These are phyloP conservation scores for Neoscelio sp. DNA, from an alignment of 2,888 invertebrate species.

Conservation along the genomic window DNA sequence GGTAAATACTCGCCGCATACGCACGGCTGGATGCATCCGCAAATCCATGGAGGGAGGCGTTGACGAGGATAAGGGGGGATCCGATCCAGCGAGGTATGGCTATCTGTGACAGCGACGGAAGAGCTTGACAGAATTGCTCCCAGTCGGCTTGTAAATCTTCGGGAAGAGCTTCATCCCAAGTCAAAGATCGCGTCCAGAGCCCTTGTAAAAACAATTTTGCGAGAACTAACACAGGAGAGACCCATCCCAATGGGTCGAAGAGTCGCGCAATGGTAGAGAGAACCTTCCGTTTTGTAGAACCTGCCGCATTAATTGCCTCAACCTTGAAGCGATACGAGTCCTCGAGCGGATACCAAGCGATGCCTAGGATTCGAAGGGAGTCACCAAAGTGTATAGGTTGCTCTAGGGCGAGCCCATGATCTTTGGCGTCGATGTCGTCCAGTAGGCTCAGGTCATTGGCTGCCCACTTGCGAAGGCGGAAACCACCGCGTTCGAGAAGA, in stretches of 20 bases:
- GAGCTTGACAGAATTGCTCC: neutral
- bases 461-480: constrained; percentile 41
- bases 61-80: neutral
- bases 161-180: neutral
- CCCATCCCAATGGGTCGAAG: constrained; percentile 26
- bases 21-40: constrained; percentile 66
- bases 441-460: constrained; percentile 4
- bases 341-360: neutral
- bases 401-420: constrained; percentile 21
- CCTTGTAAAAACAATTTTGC: neutral
- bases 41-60: constrained; percentile 60
- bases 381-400: neutral
- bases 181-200: neutral
- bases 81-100: constrained; percentile 27
- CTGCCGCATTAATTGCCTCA: neutral
- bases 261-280: neutral
- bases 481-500: constrained; percentile 25
- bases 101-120: neutral
- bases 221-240: neutral
- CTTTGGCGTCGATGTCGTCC: neutral
- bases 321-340: constrained; percentile 7
- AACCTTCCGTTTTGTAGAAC: constrained; percentile 2
- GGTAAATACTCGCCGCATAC: constrained; percentile 67
- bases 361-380: neutral
- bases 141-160: neutral